phyloP scores from a whole-genome alignment of 92 coral and sea anemone genomes.

The Zoanthus gigantus region DNA sequence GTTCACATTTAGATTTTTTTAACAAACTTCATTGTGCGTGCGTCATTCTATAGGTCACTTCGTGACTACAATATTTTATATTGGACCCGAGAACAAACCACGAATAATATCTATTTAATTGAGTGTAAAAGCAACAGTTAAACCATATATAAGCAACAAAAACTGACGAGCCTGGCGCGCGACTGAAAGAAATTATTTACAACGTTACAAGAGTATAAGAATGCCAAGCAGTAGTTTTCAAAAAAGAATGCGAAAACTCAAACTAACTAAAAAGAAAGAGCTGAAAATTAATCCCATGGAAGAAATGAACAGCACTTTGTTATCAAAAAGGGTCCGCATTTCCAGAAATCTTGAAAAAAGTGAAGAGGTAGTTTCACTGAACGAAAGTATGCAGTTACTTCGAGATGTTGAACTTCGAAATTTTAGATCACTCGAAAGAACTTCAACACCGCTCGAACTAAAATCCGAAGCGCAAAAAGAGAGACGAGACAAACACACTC shows the following conservation, averaged over 20 bases:
- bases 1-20: not conserved
- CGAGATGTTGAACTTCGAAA: constrained; percentile 2
- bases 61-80: not conserved
- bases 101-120: not conserved
- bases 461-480: not conserved
- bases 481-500: not conserved
- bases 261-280: not conserved
- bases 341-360: not conserved
- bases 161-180: not conserved
- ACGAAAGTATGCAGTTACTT: not conserved
- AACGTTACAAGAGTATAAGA: not conserved
- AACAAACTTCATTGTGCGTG: not conserved
- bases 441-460: not conserved
- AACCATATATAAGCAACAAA: not conserved
- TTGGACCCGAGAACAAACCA: not conserved
- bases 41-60: not conserved
- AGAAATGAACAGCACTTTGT: not conserved
- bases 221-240: not conserved
- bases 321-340: not conserved
- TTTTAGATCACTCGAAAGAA: constrained; percentile 5
- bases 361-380: not conserved
- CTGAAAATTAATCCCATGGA: not conserved
- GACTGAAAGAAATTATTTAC: not conserved
- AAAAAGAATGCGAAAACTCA: not conserved
- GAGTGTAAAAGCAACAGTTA: not conserved